Percentiles rank a stretch among this genome's conserved stretches.
Conservation (phyloP, 1,140 invertebrate genomes). For the Lysiphlebus fabarum region DNA sequence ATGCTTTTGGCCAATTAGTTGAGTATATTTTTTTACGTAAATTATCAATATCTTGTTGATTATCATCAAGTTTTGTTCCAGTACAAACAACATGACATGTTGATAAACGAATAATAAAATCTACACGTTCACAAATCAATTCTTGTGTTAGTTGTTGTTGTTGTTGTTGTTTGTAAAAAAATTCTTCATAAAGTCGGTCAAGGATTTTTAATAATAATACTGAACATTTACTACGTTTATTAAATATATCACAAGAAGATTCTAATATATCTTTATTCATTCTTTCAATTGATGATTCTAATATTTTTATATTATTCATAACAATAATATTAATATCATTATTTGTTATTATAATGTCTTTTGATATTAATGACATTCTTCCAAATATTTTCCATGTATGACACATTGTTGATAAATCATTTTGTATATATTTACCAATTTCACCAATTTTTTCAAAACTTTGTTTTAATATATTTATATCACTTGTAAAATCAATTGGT, state of each 20-base stretch:
- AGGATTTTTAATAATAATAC: slow-evolving; percentile 7
- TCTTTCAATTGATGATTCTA: background rate
- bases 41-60: background rate
- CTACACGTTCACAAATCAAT: background rate
- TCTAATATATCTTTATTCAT: slow-evolving; percentile 5
- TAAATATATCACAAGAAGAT: slow-evolving; percentile 1
- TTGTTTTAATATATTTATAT: background rate
- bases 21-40: background rate
- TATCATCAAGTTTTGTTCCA: background rate
- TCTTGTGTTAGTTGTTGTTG: background rate
- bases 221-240: slow-evolving; percentile 1
- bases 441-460: slow-evolving; percentile 3
- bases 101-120: slow-evolving; percentile 3
- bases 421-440: slow-evolving; percentile 5
- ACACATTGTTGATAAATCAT: slow-evolving; percentile 8
- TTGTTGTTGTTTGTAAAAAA: background rate
- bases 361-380: background rate
- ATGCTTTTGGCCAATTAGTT: background rate
- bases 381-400: slow-evolving; percentile 13
- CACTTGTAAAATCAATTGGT: background rate
- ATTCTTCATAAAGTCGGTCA: slow-evolving; percentile 4
- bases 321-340: background rate
- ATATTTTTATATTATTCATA: slow-evolving; percentile 1
- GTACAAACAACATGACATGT: slow-evolving; percentile 3
- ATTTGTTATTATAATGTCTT: background rate